Base-by-base conservation (phyloP, 2,113 vertebrate genomes). In the Aythya baeri region DNA sequence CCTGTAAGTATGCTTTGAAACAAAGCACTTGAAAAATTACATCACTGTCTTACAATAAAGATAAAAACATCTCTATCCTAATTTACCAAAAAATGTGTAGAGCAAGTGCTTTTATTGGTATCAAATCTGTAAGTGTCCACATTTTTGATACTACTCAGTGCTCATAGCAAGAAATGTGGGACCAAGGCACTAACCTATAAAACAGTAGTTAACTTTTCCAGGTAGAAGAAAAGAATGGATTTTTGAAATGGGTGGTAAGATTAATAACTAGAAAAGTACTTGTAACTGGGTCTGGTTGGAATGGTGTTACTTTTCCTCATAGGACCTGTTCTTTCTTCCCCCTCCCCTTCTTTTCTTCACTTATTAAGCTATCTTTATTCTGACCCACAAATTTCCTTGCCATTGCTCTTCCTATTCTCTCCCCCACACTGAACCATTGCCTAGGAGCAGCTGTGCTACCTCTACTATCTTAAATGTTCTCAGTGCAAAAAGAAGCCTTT, bases 401-500 rank as follows among this genome's bases (percentile, higher is more conserved):
- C 44, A 75, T 38, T 88, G 20, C 26, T 62, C 6, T 62, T 52
- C 8, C 59, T 71, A 2, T 58, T 58, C 17, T 77, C 58, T 66
- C 15, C 17, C 31, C 7, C 0, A 0, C 2, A n/a, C 5, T 38
- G 41, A 92, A n/a, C 4, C 70, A 14, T 22, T 65, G 32, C 9
- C 59, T 76, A 14, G 83, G 86, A 74, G 11, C 83, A 80, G 23
- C 32, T 36, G 32, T 11, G 17, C 41, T 52, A 34, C 13, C 32
- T 76, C 63, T 72, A 3, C n/a, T 27, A 34, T 61, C 50, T 50
- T 74, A 50, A 61, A 44, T 32, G 31, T 32, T 46, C 58, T 26
- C 10, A 46, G 31, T 34, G 22, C 17, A 41, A 62, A 81, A 41
- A 81, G 9, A 12, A 78, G 8, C 41, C 31, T 71, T 92, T 18